Base-by-base conservation (phyloP, 2,888 invertebrate genomes). In the Dicranocentrus wangi region DNA sequence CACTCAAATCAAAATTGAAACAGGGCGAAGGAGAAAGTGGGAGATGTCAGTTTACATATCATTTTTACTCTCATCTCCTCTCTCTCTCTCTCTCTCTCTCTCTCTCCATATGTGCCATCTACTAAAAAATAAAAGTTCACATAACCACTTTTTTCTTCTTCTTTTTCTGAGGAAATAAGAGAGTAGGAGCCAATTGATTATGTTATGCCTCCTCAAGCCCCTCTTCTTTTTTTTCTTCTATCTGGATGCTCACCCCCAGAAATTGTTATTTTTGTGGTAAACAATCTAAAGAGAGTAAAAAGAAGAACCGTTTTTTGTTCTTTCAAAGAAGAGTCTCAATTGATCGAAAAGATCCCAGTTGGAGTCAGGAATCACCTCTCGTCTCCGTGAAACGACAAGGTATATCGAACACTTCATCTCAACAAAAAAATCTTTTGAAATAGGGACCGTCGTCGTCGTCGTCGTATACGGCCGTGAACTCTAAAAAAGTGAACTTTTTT, bases 1-100 rank as follows among this genome's bases (percentile, higher is more conserved):
- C n/a, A n/a, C n/a, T n/a, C n/a, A n/a, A 51, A 58, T 58, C 58
- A 58, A 58, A 58, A 58, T 58, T 58, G 58, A 58, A 58, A 23
- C 58, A 58, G 25, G 58, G 15, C 17, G 1, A 55, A 61, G 42
- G 63, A 47, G 42, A 63, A 63, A 23, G 42, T 42, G 21, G 15
- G 15, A 43, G 47, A 63, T 13, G 39, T 21, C 42, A 63, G 39
- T 63, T 63, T 42, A 42, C 63, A 63, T 63, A 42, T 63, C 42
- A n/a, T 63, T 63, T 39, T 17, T 17, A 17, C 32, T 58, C 21
- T n/a, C 15, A 8, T 28, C 32, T 32, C 28, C 19, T 2, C 47
- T 47, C 47, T n/a, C n/a, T n/a, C n/a, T n/a, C n/a, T 53, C 53
- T 21, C 21, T 1, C 53, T 55, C 55, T 2, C 2, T 21, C 13